These are phyloP conservation scores for Hesperia comma DNA, from an alignment of 2,888 invertebrate genomes.

Conservation along the genomic window DNA sequence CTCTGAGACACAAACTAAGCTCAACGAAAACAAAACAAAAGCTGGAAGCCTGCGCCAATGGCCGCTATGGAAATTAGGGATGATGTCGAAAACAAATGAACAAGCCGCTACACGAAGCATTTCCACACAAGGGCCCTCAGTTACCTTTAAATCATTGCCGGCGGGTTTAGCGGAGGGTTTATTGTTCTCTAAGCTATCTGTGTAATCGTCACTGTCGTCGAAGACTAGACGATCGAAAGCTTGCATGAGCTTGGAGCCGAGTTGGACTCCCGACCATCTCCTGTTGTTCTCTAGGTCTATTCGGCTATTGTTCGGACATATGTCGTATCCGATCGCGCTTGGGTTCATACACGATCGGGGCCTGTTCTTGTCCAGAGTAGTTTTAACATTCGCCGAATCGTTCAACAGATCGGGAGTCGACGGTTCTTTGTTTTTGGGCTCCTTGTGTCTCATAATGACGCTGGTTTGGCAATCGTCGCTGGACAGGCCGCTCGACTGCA, in stretches of 20 bases:
- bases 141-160: constrained; percentile 81
- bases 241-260: constrained; percentile 88
- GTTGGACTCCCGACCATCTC: constrained; percentile 89
- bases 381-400: constrained; percentile 81
- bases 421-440: constrained; percentile 76
- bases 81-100: constrained; percentile 49
- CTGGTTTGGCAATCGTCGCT: constrained; percentile 81
- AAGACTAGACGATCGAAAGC: constrained; percentile 88
- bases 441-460: constrained; percentile 80
- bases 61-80: constrained; percentile 35
- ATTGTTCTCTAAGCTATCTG: constrained; percentile 88
- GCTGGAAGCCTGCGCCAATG: constrained; percentile 30
- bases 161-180: constrained; percentile 75
- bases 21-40: constrained; percentile 35
- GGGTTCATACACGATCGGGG: constrained; percentile 89
- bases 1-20: constrained; percentile 35
- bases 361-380: constrained; percentile 81
- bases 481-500: constrained; percentile 83
- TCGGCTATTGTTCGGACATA: constrained; percentile 77
- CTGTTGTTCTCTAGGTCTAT: constrained; percentile 82
- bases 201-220: constrained; percentile 88
- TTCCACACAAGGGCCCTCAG: constrained; percentile 59
- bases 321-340: constrained; percentile 73
- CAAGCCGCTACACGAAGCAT: constrained; percentile 54
- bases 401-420: constrained; percentile 85